Evolutionary conservation across 2,113 vertebrate species (phyloP).

Genomic region (Macheiramphus alcinus): DNA sequence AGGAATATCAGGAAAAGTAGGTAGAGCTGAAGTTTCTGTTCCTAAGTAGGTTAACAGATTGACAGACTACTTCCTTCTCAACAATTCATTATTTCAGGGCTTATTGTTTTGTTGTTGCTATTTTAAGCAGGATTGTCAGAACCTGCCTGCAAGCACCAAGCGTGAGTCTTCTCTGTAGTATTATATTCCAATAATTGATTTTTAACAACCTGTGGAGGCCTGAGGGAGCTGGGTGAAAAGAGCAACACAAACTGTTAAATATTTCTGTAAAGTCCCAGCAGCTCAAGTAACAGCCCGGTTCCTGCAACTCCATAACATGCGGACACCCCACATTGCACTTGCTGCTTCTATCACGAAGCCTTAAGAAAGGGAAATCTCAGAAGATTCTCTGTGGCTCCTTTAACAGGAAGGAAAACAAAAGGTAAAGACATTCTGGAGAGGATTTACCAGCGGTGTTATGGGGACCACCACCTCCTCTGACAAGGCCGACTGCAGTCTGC

Average conservation of each 20-base stretch:
- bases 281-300: neutral
- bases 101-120: slow-evolving; percentile 66
- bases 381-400: neutral
- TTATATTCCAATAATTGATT: slow-evolving; percentile 26
- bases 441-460: neutral
- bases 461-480: neutral
- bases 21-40: neutral
- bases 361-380: neutral
- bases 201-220: neutral
- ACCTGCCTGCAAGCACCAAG: neutral
- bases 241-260: neutral
- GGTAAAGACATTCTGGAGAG: neutral
- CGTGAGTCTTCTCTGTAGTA: neutral
- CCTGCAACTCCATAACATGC: neutral
- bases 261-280: neutral
- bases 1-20: slow-evolving; percentile 8
- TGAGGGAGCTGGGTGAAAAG: neutral
- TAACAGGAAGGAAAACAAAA: neutral
- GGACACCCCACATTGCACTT: neutral
- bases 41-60: slow-evolving; percentile 51
- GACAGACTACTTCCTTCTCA: slow-evolving; percentile 75
- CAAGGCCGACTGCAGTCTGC: neutral
- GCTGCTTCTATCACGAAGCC: neutral
- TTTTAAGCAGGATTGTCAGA: slow-evolving; percentile 59
- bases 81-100: slow-evolving; percentile 68